These are phyloP conservation scores for Lepidurus arcticus DNA, from an alignment of 1,140 invertebrate genomes.

Conservation along the genomic window DNA sequence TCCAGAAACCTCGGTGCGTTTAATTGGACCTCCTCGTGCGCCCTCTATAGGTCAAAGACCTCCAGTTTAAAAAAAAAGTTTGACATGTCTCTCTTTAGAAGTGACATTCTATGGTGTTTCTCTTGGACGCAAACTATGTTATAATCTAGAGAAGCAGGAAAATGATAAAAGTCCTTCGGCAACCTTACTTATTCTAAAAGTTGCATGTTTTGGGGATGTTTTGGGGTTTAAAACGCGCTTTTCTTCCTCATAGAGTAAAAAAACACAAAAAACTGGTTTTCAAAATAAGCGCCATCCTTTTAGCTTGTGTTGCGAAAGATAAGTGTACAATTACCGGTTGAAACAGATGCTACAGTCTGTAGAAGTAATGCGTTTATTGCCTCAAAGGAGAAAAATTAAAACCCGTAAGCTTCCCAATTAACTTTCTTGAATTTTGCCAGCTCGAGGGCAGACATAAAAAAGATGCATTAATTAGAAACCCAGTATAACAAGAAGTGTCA, in stretches of 20 bases:
- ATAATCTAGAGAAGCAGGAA: not conserved
- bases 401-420: not conserved
- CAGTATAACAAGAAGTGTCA: not conserved
- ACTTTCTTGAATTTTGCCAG: not conserved
- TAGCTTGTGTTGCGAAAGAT: not conserved
- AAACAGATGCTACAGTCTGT: not conserved
- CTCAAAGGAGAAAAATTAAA: not conserved
- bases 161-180: not conserved
- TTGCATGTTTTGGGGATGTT: no score
- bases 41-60: no score
- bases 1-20: constrained; percentile 1
- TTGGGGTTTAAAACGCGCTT: no score
- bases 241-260: no score
- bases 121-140: not conserved
- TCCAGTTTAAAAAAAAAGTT: no score
- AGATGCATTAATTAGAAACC: not conserved
- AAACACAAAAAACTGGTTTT: no score
- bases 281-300: no score
- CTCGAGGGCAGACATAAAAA: not conserved
- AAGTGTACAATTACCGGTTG: not conserved
- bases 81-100: not conserved
- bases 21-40: not conserved
- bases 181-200: no score
- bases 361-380: not conserved
- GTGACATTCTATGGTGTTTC: not conserved